Evolutionary conservation across 2,797 vertebrate species (phyloP).

Genomic region (Menidia menidia): DNA sequence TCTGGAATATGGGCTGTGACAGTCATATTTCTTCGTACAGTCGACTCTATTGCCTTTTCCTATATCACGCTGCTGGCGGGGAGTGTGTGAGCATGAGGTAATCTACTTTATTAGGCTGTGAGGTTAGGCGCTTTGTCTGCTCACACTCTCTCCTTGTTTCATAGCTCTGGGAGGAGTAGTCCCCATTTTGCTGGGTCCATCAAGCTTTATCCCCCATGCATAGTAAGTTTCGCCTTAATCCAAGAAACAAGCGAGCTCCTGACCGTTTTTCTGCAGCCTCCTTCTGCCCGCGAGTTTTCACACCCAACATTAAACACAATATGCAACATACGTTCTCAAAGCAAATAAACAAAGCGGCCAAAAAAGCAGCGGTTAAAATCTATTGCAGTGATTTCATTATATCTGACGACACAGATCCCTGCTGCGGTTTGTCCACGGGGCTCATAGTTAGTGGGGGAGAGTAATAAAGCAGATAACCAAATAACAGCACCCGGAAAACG

Average conservation of each 20-base stretch:
- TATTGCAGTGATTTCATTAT: constrained; percentile 7
- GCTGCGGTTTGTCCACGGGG: not conserved
- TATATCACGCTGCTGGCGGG: constrained; percentile 46
- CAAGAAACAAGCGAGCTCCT: constrained; percentile 13
- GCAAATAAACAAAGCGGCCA: not conserved
- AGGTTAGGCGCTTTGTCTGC: constrained; percentile 27
- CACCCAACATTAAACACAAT: no score
- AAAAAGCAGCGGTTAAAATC: constrained; percentile 4
- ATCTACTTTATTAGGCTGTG: constrained; percentile 38
- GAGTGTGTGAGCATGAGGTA: constrained; percentile 29
- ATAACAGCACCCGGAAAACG: not conserved
- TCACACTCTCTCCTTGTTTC: constrained; percentile 28
- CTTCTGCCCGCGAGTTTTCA: constrained; percentile 5
- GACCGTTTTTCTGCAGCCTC: constrained; percentile 1
- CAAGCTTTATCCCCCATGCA: constrained; percentile 47
- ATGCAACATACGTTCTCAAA: constrained; percentile 3
- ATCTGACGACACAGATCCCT: not conserved
- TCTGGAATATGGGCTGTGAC: constrained; percentile 41
- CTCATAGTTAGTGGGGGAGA: not conserved
- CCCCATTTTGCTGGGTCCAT: constrained; percentile 45
- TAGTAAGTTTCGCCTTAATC: constrained; percentile 31
- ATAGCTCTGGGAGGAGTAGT: constrained; percentile 21
- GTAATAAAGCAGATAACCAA: not conserved
- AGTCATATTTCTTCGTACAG: constrained; percentile 55
- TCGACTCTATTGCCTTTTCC: constrained; percentile 47